Evolutionary conservation across 2,113 vertebrate species (phyloP), one percentile per base, ranked within the genome.

Genomic region (Gymnobelideus leadbeateri): DNA sequence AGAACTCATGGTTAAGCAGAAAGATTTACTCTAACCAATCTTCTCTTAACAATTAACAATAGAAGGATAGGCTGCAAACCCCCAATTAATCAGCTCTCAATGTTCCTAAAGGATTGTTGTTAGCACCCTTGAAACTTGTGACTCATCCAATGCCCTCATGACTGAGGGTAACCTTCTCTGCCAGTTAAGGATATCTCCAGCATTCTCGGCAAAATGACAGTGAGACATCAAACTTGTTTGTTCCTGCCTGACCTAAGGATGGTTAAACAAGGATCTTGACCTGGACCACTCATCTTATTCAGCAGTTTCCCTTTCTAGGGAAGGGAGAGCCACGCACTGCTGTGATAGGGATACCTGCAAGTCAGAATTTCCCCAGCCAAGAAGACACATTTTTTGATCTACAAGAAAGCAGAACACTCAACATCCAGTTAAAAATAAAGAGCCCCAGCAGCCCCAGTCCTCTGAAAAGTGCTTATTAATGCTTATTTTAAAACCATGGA

Each of bases 11-110:
- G 93, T 96, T 96, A 93, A 51, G 94, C 47, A 51, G 53, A 12
- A 23, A 49, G 0, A 37, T 95, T 0, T 93, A 92, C 49, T 0
- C 91, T 43, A 54, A 55, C 92, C 89, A 95, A 51, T 97, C 96
- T 96, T 96, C 91, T 97, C 96, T 94, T 84, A 57, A 91, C 51
- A 95, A 89, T 95, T 97, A 96, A 95, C 95, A 97, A 98, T 94
- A 96, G 95, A 92, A 93, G 89, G 37, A 84, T 43, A 43, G 68
- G 16, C n/a, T 84, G 37, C 68, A 84, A 98, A 25, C 12, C 91
- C 92, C 96, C 97, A 95, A 94, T 98, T 98, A 98, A 94, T 49
- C 89, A 90, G 50, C 90, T 52, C 10, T 89, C 94, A 89, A 92
- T 0, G 0, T 12, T 47, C 90, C 97, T 94, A 57, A 97, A 91